Conservation (phyloP, 2,113 vertebrate genomes). For the Formicarius rufipectus region DNA sequence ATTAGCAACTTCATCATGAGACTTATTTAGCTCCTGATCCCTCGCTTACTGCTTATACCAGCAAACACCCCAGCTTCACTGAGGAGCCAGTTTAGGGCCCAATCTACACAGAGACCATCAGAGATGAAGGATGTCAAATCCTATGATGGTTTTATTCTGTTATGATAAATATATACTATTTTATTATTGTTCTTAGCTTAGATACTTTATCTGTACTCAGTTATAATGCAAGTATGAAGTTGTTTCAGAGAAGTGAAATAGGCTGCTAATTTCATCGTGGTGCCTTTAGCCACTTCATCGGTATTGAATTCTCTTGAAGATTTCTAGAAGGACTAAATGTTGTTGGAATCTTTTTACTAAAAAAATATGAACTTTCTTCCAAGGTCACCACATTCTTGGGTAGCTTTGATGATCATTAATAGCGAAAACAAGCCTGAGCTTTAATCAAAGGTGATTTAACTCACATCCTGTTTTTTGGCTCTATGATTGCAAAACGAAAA, state of each 20-base stretch:
- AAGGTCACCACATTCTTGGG: background rate
- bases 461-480: slow-evolving; percentile 58
- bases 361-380: background rate
- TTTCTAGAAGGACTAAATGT: background rate
- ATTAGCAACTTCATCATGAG: background rate
- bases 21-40: background rate
- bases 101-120: background rate
- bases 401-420: background rate
- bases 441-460: slow-evolving; percentile 48
- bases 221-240: background rate
- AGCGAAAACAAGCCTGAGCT: background rate
- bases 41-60: background rate
- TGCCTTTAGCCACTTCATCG: background rate
- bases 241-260: background rate
- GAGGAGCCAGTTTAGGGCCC: background rate
- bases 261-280: background rate
- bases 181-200: background rate
- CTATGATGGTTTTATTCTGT: background rate
- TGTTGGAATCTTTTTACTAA: background rate
- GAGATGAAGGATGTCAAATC: background rate
- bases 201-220: background rate
- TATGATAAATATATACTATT: background rate
- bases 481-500: slow-evolving; percentile 43
- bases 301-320: background rate
- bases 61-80: background rate